Conservation (phyloP, 2,113 vertebrate genomes). For the Crotalus horridus region DNA sequence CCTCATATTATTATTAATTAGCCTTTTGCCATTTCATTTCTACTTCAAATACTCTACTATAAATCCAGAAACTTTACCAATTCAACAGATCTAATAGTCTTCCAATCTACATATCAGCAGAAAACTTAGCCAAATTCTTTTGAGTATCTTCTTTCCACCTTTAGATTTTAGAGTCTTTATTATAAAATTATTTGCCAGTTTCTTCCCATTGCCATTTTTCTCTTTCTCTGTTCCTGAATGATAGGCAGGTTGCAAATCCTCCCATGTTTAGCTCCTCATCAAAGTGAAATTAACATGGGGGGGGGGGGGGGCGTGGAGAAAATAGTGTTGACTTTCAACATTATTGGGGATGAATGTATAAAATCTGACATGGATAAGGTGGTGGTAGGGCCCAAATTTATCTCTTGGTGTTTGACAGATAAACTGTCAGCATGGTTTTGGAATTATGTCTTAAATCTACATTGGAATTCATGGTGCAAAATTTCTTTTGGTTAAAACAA, state of each 20-base stretch:
- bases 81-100: neutral
- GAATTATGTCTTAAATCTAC: neutral
- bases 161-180: neutral
- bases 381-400: neutral
- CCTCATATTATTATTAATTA: neutral
- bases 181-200: neutral
- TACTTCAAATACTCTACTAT: neutral
- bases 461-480: neutral
- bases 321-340: neutral
- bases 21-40: neutral
- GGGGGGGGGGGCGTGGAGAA: too few species aligned
- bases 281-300: neutral
- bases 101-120: neutral
- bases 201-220: neutral
- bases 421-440: neutral
- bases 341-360: neutral
- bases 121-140: neutral
- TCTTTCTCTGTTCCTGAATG: neutral
- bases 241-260: neutral
- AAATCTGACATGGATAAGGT: neutral
- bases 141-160: neutral
- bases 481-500: neutral
- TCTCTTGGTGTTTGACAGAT: neutral
- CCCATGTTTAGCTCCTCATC: neutral
- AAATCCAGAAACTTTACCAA: neutral